Evolutionary conservation across 2,888 invertebrate species (phyloP).

Genomic region (Erannis defoliaria): DNA sequence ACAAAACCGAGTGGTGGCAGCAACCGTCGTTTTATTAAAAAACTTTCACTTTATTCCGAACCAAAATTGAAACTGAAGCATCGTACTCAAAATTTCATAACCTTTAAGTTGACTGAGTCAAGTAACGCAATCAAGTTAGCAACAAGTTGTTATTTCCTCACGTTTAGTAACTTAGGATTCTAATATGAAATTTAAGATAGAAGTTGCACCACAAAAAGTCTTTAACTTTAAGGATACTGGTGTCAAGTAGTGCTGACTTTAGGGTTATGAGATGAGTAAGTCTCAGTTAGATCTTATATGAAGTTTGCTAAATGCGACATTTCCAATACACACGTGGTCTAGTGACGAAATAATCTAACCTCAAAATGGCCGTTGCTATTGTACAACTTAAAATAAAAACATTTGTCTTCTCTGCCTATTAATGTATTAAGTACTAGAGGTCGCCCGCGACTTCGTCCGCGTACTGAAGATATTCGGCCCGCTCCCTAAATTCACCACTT

Average conservation of each 20-base stretch:
- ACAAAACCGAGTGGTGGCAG: neutral
- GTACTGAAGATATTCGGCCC: too few relatives aligned
- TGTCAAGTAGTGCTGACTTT: neutral
- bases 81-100: conserved; percentile 27
- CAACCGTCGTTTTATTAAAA: conserved; percentile 24
- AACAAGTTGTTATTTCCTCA: conserved; percentile 23
- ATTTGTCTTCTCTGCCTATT: too few relatives aligned
- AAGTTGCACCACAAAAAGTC: conserved; percentile 2
- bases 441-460: too few relatives aligned
- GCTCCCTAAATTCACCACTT: too few relatives aligned
- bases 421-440: too few relatives aligned
- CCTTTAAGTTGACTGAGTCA: conserved; percentile 9
- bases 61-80: conserved; percentile 18
- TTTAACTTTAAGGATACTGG: conserved; percentile 1
- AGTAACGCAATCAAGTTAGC: conserved; percentile 23
- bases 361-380: too few relatives aligned
- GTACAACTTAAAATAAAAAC: too few relatives aligned
- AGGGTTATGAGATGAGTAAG: neutral
- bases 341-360: too few relatives aligned
- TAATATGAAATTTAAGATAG: conserved; percentile 22
- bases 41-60: conserved; percentile 14
- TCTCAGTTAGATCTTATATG: too few relatives aligned
- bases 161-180: conserved; percentile 15
- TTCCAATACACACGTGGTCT: too few relatives aligned
- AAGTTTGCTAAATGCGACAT: too few relatives aligned